These are phyloP conservation scores for Tyrophagus putrescentiae DNA, from an alignment of 1,140 invertebrate species.

Conservation along the genomic window DNA sequence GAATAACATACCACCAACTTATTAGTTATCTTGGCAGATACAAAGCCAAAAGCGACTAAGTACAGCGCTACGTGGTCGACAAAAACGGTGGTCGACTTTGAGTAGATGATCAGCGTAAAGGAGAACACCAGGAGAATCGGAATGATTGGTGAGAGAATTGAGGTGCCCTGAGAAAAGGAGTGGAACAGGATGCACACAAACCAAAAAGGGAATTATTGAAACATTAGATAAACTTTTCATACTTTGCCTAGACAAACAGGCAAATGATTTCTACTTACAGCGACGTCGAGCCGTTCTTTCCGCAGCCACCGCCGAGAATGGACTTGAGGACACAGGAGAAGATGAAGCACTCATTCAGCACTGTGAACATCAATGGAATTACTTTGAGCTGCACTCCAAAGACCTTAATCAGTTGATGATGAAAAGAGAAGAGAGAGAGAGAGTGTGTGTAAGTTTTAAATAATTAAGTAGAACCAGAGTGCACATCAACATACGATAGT, in stretches of 20 bases:
- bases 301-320: constrained; percentile 80
- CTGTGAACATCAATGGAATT: constrained; percentile 38
- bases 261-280: constrained; percentile 77
- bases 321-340: constrained; percentile 48
- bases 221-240: too few species aligned
- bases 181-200: too few species aligned
- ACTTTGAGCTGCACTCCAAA: constrained; percentile 31
- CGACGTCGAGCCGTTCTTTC: constrained; percentile 94
- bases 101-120: constrained; percentile 81
- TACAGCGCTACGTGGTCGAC: constrained; percentile 83
- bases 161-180: constrained; percentile 68
- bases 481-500: constrained; percentile 47
- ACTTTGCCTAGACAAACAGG: too few species aligned
- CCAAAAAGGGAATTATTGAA: too few species aligned
- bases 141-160: constrained; percentile 87
- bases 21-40: constrained; percentile 89
- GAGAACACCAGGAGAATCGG: constrained; percentile 76
- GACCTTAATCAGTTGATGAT: constrained; percentile 28
- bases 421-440: too few species aligned
- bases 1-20: constrained; percentile 72
- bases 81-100: constrained; percentile 78
- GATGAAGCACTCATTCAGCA: constrained; percentile 44
- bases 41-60: constrained; percentile 83
- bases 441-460: too few species aligned
- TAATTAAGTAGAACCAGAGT: too few species aligned